Percentiles rank a stretch among this genome's conserved stretches.
These are phyloP conservation scores for Hyperopisus bebe DNA, from an alignment of 2,113 vertebrate species.

Conservation along the genomic window DNA sequence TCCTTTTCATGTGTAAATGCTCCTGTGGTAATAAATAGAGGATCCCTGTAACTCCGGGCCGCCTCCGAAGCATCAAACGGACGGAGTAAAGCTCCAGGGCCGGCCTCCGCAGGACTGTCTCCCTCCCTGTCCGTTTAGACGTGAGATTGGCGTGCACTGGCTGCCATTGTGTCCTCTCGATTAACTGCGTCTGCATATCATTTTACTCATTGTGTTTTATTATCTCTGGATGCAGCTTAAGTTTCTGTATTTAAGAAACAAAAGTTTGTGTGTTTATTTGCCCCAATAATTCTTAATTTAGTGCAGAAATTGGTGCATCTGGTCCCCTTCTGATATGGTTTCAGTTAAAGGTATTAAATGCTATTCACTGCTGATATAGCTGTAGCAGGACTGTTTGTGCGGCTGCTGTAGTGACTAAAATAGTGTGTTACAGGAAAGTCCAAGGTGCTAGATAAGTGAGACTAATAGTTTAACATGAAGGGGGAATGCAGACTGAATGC, in stretches of 20 bases:
- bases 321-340: background rate
- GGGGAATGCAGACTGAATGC: background rate
- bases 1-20: constrained; percentile 3
- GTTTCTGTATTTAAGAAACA: background rate
- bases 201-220: background rate
- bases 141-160: background rate
- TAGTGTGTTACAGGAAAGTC: background rate
- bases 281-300: background rate
- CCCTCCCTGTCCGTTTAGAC: background rate
- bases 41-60: background rate
- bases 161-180: background rate
- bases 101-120: background rate
- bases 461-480: background rate
- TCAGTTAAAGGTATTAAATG: background rate
- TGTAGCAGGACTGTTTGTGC: background rate
- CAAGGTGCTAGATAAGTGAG: background rate
- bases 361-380: background rate
- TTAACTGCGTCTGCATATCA: background rate
- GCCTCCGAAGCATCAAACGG: background rate
- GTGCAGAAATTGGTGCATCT: background rate
- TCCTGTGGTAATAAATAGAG: background rate
- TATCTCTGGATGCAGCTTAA: background rate
- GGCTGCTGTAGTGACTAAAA: background rate
- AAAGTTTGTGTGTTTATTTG: background rate
- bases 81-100: too few species aligned